Conservation (phyloP, 2,888 invertebrate genomes). For the Sisyra terminalis region DNA sequence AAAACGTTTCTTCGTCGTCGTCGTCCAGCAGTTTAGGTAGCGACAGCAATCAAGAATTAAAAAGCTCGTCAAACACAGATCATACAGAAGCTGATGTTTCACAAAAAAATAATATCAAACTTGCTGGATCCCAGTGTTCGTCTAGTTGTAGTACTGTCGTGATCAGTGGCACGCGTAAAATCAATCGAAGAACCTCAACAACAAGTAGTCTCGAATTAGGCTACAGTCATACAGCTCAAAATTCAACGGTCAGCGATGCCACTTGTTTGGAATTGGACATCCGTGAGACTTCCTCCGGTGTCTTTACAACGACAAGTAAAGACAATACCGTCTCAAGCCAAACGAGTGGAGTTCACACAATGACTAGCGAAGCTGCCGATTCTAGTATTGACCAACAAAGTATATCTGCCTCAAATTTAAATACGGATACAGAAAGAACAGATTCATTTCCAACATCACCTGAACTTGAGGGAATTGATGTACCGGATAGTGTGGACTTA, state of each 20-base stretch:
- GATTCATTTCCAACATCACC: slow-evolving; percentile 15
- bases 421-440: slow-evolving; percentile 20
- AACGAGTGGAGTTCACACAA: slow-evolving; percentile 72
- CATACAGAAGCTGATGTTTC: slow-evolving; percentile 32
- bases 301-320: slow-evolving; percentile 36
- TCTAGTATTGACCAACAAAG: slow-evolving; percentile 4
- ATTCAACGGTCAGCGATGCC: slow-evolving; percentile 61
- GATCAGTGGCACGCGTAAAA: slow-evolving; percentile 34
- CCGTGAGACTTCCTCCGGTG: slow-evolving; percentile 38
- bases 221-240: slow-evolving; percentile 75
- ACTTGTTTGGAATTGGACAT: slow-evolving; percentile 46
- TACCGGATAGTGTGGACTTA: slow-evolving; percentile 30
- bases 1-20: slow-evolving; percentile 10
- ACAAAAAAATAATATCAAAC: slow-evolving; percentile 34
- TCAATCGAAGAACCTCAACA: slow-evolving; percentile 48
- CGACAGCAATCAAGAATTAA: slow-evolving; percentile 10
- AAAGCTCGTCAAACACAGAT: slow-evolving; percentile 19
- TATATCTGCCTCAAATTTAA: slow-evolving; percentile 7
- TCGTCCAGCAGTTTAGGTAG: slow-evolving; percentile 11
- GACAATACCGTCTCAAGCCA: slow-evolving; percentile 53
- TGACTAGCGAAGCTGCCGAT: slow-evolving; percentile 24
- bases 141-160: slow-evolving; percentile 81
- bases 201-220: slow-evolving; percentile 70
- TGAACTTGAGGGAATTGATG: slow-evolving; percentile 17
- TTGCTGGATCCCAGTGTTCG: slow-evolving; percentile 67